Evolutionary conservation across 2,888 invertebrate genomes (phyloP).

Genomic region (Gibbula magus): DNA sequence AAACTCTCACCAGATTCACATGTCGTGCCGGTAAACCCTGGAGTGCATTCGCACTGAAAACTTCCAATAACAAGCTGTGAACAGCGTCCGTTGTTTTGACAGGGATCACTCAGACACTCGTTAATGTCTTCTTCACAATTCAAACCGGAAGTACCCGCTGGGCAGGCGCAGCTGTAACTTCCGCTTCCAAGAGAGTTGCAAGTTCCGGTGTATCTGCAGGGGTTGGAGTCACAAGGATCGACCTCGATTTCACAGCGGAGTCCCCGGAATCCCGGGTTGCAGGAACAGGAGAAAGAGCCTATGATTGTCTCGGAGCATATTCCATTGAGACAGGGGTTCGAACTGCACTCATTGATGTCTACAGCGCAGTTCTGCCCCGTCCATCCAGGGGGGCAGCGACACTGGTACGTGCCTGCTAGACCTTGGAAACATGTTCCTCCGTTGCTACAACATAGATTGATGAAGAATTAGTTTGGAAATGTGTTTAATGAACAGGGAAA

Average conservation of each 20-base stretch:
- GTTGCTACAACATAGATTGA: background rate
- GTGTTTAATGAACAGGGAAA: no score
- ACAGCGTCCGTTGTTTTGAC: constrained; percentile 25
- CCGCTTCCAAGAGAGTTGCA: constrained; percentile 24
- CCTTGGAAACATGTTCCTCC: constrained; percentile 27
- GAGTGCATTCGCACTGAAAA: constrained; percentile 24
- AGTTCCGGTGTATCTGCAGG: constrained; percentile 33
- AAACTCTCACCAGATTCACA: constrained; percentile 37
- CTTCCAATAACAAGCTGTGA: constrained; percentile 18
- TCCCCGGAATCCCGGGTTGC: constrained; percentile 30
- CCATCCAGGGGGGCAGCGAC: constrained; percentile 81
- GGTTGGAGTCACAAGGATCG: constrained; percentile 30
- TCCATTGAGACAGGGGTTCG: constrained; percentile 42
- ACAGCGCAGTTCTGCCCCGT: constrained; percentile 39
- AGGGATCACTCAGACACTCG: constrained; percentile 24
- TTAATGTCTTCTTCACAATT: constrained; percentile 26
- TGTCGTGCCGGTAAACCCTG: constrained; percentile 37
- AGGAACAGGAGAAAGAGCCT: constrained; percentile 28
- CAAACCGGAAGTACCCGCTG: constrained; percentile 22
- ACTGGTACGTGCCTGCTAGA: constrained; percentile 80
- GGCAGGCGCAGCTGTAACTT: constrained; percentile 33
- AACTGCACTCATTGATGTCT: constrained; percentile 45
- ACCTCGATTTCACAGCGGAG: constrained; percentile 29
- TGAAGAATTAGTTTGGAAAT: no score
- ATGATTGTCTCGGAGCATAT: background rate